Evolutionary conservation across 2,888 invertebrate species (phyloP).

Genomic region (Drosophila pseudotakahashii): DNA sequence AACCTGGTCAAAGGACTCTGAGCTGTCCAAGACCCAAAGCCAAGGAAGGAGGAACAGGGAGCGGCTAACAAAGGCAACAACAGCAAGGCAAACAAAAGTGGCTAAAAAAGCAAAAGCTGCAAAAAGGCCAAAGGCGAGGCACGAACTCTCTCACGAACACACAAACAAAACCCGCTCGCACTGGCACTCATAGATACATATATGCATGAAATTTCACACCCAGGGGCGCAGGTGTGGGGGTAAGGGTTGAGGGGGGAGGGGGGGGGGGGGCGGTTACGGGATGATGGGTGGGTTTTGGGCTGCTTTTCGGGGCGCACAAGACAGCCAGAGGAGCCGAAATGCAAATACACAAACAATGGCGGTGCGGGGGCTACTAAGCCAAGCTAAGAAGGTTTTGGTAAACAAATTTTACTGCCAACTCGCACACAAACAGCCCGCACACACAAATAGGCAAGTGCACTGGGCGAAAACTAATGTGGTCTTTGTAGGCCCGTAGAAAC

Average conservation of each 20-base stretch:
- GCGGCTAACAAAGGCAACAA: constrained; percentile 50
- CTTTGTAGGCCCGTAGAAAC: no score
- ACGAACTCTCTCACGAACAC: constrained; percentile 34
- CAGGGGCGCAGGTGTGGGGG: constrained; percentile 32
- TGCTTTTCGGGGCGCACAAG: constrained; percentile 21
- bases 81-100: constrained; percentile 51
- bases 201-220: constrained; percentile 74
- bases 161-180: constrained; percentile 21
- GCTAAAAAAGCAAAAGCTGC: constrained; percentile 57
- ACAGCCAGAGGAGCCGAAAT: constrained; percentile 50
- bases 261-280: background rate
- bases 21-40: constrained; percentile 43
- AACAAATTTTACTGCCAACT: constrained; percentile 65
- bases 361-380: constrained; percentile 74
- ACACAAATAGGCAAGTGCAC: constrained; percentile 31
- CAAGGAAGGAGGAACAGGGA: constrained; percentile 32
- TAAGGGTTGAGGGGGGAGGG: background rate
- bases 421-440: constrained; percentile 37
- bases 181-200: constrained; percentile 35
- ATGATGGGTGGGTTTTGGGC: constrained; percentile 26
- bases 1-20: constrained; percentile 58
- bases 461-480: background rate
- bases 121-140: constrained; percentile 64
- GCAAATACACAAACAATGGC: constrained; percentile 78
- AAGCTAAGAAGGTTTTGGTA: constrained; percentile 78